phyloP scores from a whole-genome alignment of 1,140 invertebrate genomes.

The Scaptomyza pallida region DNA sequence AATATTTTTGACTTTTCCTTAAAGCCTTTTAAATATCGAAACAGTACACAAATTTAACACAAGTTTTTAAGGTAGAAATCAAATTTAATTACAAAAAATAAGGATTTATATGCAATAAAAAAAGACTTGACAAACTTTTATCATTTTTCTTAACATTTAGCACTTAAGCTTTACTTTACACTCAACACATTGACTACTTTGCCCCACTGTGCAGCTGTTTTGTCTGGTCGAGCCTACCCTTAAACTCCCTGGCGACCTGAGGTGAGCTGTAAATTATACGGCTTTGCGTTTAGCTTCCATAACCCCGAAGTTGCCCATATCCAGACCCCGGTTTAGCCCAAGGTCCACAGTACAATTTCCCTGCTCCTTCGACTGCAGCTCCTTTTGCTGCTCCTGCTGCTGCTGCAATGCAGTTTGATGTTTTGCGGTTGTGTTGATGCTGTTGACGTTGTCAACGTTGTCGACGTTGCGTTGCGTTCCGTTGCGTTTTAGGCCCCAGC shows the following conservation, averaged over 20 bases:
- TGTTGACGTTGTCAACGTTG: constrained; percentile 35
- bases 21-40: too few relatives aligned
- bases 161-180: too few relatives aligned
- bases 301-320: constrained; percentile 47
- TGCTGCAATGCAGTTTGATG: constrained; percentile 60
- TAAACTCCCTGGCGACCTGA: constrained; percentile 15
- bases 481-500: constrained; percentile 21
- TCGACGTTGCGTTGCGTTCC: constrained; percentile 37
- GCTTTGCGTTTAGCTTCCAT: constrained; percentile 68
- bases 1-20: too few relatives aligned
- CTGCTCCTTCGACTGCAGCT: background rate
- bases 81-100: too few relatives aligned
- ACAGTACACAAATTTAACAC: too few relatives aligned
- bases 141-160: too few relatives aligned
- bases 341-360: background rate
- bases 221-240: constrained; percentile 13
- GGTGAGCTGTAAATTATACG: constrained; percentile 71
- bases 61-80: too few relatives aligned
- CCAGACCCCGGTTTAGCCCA: background rate
- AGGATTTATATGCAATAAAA: too few relatives aligned
- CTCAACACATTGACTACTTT: background rate
- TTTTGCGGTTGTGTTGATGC: constrained; percentile 67
- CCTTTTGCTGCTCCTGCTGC: background rate
- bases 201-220: constrained; percentile 20
- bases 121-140: too few relatives aligned